Base-by-base conservation (phyloP, 2,113 vertebrate genomes). In the Argyrosomus japonicus region DNA sequence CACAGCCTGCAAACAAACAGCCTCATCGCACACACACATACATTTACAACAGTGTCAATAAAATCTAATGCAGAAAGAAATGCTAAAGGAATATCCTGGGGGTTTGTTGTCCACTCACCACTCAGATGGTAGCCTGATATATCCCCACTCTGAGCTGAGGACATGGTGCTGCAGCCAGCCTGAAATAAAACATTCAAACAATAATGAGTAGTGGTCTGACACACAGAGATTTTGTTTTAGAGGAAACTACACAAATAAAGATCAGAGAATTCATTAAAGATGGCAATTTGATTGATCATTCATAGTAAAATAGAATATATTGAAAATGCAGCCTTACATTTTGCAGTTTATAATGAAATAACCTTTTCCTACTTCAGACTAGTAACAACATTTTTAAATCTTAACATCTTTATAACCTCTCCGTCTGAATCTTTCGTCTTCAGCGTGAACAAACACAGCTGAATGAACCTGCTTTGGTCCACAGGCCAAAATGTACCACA, bases 101-200 rank as follows among this genome's bases (percentile, higher is more conserved):
- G 12, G 21, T 53, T n/a, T n/a, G n/a, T 18, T 7, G 17, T 21
- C 51, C 58, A 91, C 95, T 95, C 85, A 96, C 95, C 95, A 58
- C 95, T 96, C 88, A 93, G 84, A 91, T 94, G 95, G 93, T 96
- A 96, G 88, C 94, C 93, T 71, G 95, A 91, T 84, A 95, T 84
- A 81, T 96, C 95, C 89, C 81, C 93, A 84, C 91, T 91, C 25
- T 91, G 82, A 76, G 91, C 83, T 48, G 94, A 95, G 92, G 95
- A 95, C 95, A 96, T 96, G 88, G 82, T 95, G 86, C 89, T 77
- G 92, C 90, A 82, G 86, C 92, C 93, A 91, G 89, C 90, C 93
- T 93, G 83, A 50, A 77, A 54, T 17, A 53, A 69, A 60, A 78
- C 68, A 87, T 3, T 78, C 58, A 90, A 81, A 84, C 17, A 68